A percentile compares a stretch with the other conserved stretches of the same genome.
phyloP scores from a whole-genome alignment of 2,888 invertebrate genomes.

The Eucera pruinosa region DNA sequence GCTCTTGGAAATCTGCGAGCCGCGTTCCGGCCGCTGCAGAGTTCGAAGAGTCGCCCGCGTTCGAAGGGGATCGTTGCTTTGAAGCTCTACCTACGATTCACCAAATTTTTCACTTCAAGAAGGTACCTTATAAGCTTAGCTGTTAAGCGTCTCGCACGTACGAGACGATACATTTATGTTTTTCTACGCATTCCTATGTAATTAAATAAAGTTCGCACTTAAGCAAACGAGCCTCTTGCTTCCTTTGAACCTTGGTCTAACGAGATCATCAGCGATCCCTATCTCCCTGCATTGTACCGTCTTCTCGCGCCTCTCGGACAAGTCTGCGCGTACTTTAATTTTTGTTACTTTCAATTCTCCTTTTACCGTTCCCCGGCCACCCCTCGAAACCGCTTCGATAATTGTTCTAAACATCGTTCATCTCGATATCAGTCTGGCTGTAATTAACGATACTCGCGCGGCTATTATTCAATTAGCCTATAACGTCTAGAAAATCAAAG shows the following conservation, averaged over 20 bases:
- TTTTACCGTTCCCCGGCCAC: background rate
- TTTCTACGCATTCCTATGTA: conserved; percentile 37
- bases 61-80: conserved; percentile 28
- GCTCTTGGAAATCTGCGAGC: conserved; percentile 12
- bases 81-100: conserved; percentile 36
- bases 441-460: background rate
- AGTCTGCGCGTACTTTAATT: background rate
- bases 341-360: conserved; percentile 7
- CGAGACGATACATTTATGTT: conserved; percentile 13
- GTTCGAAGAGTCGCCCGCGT: conserved; percentile 24
- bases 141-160: conserved; percentile 52
- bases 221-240: background rate
- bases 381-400: background rate
- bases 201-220: conserved; percentile 44
- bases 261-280: background rate
- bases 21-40: background rate
- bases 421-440: background rate
- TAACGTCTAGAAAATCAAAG: background rate
- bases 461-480: background rate
- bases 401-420: background rate
- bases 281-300: background rate
- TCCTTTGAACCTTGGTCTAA: background rate
- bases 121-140: conserved; percentile 80
- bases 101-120: conserved; percentile 81
- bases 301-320: background rate